Evolutionary conservation across 2,113 vertebrate species (phyloP), one percentile per base, ranked within the genome.

Genomic region (Leiothrix lutea): DNA sequence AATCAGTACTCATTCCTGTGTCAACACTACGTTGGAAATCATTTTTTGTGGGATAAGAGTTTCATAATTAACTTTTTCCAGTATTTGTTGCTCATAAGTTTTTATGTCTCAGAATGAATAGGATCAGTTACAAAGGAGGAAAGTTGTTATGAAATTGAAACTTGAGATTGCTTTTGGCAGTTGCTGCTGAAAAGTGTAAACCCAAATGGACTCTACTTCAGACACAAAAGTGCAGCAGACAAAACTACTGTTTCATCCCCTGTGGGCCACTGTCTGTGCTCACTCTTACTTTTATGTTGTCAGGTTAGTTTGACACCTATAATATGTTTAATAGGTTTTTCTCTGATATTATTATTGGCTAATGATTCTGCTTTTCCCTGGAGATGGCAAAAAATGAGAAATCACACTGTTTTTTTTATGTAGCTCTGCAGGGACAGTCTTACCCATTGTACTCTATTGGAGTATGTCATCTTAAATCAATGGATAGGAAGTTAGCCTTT

Each of bases 161-260:
- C 80, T 92, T 92, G 57, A 83, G 70, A 73, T 24, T 87, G 38
- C 60, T 95, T 92, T 64, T 50, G 53, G 88, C 87, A 92, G 50
- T 78, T 92, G 72, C 65, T 96, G 82, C 45, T 96, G 92, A 96
- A 96, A 97, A 90, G 54, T 33, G 33, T 38, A 93, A 83, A 92
- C 61, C 77, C 69, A 95, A 97, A 94, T 75, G 60, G 86, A 70
- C 72, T 96, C 50, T 80, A 36, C 53, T 91, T 94, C 67, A 96
- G 87, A 79, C 66, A 62, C 54, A 84, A 48, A 90, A 93, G 94
- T 25, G 35, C 33, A 80, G 60, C 72, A 92, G 96, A 93, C 93
- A 88, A 97, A 97, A 96, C 72, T 94, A 80, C 95, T 95, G 95
- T 95, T 96, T 95, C 65, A 90, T 93, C 81, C 78, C 78, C 85